phyloP scores from a whole-genome alignment of 2,888 invertebrate genomes.

The Junonia oenone region DNA sequence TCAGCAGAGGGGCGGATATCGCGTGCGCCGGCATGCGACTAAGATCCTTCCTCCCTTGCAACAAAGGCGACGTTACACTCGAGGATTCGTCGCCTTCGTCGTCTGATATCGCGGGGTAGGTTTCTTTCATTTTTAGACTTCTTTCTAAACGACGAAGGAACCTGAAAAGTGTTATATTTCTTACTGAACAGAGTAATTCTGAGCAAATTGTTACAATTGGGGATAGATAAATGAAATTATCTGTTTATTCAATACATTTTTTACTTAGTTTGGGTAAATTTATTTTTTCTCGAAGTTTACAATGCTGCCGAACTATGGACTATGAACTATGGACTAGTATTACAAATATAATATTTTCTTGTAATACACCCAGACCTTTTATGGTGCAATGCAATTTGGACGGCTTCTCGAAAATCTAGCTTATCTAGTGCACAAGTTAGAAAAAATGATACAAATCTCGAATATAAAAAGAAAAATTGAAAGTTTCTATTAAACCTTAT shows the following conservation, averaged over 20 bases:
- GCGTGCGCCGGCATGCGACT: constrained; percentile 57
- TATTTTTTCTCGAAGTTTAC: too few species aligned
- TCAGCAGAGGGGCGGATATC: constrained; percentile 68
- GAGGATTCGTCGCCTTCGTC: constrained; percentile 82
- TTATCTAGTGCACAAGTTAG: too few species aligned
- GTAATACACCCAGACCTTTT: too few species aligned
- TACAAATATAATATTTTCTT: too few species aligned
- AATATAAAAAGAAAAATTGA: neutral
- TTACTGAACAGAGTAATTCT: constrained; percentile 6
- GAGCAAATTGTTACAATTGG: neutral
- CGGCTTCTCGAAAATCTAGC: too few species aligned
- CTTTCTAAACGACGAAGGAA: constrained; percentile 85
- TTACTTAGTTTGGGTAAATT: too few species aligned
- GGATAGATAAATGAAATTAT: too few species aligned
- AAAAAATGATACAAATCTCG: too few species aligned
- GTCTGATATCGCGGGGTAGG: constrained; percentile 78
- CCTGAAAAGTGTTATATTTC: constrained; percentile 52
- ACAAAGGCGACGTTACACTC: constrained; percentile 82
- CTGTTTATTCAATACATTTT: too few species aligned
- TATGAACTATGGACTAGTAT: too few species aligned
- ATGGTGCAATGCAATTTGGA: too few species aligned
- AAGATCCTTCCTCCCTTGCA: constrained; percentile 67
- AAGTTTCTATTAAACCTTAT: constrained; percentile 78
- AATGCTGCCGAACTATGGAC: too few species aligned
- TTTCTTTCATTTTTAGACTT: constrained; percentile 84